Evolutionary conservation across 2,113 vertebrate species (phyloP).

Genomic region (Halcyon malimbica): DNA sequence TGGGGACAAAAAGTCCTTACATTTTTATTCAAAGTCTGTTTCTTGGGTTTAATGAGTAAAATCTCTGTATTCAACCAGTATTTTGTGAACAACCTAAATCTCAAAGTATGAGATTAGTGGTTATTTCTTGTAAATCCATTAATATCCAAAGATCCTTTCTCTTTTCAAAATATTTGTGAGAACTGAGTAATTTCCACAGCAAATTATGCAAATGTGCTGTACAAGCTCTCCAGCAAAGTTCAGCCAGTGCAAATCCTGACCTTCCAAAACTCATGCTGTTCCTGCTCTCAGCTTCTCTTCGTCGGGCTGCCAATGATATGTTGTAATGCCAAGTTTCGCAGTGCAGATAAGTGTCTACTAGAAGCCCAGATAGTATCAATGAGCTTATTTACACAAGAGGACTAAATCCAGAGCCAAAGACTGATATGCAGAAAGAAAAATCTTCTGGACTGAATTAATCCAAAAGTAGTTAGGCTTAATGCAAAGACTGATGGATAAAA

Average conservation of each 20-base stretch:
- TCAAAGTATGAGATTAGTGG: conserved; percentile 23
- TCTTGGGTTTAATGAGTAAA: background rate
- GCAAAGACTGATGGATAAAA: background rate
- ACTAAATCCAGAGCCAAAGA: background rate
- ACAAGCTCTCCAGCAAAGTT: conserved; percentile 52
- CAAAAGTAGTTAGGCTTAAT: background rate
- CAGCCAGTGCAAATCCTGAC: conserved; percentile 41
- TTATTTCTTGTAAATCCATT: conserved; percentile 49
- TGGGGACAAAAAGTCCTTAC: background rate
- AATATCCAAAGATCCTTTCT: conserved; percentile 1
- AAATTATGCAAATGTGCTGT: conserved; percentile 49
- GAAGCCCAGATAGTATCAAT: conserved; percentile 25
- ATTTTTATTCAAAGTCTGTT: background rate
- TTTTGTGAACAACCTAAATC: background rate
- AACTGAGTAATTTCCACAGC: conserved; percentile 39
- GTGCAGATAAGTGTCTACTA: conserved; percentile 22
- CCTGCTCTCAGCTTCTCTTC: conserved; percentile 31
- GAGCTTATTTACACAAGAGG: background rate
- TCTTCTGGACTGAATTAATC: background rate
- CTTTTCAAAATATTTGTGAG: conserved; percentile 47
- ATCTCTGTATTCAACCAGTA: background rate
- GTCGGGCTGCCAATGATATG: conserved; percentile 42
- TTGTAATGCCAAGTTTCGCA: conserved; percentile 26
- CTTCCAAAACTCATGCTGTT: conserved; percentile 32
- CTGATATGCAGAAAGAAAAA: background rate